A percentile compares a stretch with the other conserved stretches of the same genome.
These are phyloP conservation scores for Drosophila fungiperda DNA, from an alignment of 2,888 invertebrate species.

Conservation along the genomic window DNA sequence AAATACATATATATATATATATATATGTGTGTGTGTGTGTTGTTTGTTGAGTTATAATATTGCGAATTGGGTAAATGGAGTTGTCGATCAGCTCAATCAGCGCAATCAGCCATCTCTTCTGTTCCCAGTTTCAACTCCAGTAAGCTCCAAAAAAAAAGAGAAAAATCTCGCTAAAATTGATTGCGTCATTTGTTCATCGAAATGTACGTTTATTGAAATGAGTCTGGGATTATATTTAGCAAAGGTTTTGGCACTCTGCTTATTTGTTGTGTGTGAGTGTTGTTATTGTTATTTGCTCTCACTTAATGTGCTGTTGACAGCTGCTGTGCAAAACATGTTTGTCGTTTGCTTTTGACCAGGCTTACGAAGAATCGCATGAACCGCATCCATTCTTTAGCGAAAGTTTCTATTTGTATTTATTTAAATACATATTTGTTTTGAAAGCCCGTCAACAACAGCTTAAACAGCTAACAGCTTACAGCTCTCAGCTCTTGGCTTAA, in stretches of 20 bases:
- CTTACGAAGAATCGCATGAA: slow-evolving; percentile 34
- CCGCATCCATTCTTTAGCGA: slow-evolving; percentile 65
- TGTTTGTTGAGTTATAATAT: slow-evolving; percentile 15
- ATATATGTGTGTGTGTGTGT: slow-evolving; percentile 1
- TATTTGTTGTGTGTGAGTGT: slow-evolving; percentile 33
- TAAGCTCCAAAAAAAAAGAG: slow-evolving; percentile 14
- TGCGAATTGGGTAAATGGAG: slow-evolving; percentile 63
- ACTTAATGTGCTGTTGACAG: slow-evolving; percentile 67
- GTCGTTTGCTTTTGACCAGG: slow-evolving; percentile 50
- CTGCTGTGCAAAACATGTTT: slow-evolving; percentile 73
- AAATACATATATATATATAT: slow-evolving; percentile 12
- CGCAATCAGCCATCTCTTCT: slow-evolving; percentile 21
- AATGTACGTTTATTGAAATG: slow-evolving; percentile 72
- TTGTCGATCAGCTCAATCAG: slow-evolving; percentile 52
- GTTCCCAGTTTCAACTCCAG: slow-evolving; percentile 25
- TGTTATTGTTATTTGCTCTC: slow-evolving; percentile 48
- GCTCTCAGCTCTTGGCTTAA: neutral
- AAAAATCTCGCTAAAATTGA: slow-evolving; percentile 42
- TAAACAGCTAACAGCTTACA: slow-evolving; percentile 2
- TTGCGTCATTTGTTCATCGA: slow-evolving; percentile 78
- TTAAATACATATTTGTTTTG: slow-evolving; percentile 48
- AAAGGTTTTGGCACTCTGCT: slow-evolving; percentile 47
- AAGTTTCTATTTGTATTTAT: slow-evolving; percentile 63
- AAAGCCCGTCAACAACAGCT: slow-evolving; percentile 45
- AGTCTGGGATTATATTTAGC: slow-evolving; percentile 73